A percentile compares a stretch with the other conserved stretches of the same genome.
These are phyloP conservation scores for Epistrophe eligans DNA, from an alignment of 2,888 invertebrate genomes.

Conservation along the genomic window DNA sequence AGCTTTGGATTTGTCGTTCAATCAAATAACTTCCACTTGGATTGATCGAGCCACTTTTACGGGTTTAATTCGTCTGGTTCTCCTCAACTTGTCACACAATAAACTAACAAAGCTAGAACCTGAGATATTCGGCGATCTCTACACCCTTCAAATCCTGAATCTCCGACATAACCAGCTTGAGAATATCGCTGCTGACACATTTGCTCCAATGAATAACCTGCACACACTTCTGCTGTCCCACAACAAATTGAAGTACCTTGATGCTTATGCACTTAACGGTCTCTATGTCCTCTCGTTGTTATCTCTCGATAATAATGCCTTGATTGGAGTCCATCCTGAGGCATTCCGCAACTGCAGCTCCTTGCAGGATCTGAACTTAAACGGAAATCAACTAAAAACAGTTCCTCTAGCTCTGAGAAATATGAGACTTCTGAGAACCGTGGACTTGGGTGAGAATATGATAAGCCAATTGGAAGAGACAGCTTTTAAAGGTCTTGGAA, in stretches of 20 bases:
- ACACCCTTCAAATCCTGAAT: slow-evolving; percentile 93
- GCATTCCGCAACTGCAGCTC: slow-evolving; percentile 96
- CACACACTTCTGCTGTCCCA: slow-evolving; percentile 94
- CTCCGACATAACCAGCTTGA: slow-evolving; percentile 93
- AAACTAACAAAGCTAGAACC: slow-evolving; percentile 92
- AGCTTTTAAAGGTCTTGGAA: slow-evolving; percentile 92
- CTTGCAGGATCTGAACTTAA: slow-evolving; percentile 94
- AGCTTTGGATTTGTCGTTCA: slow-evolving; percentile 93
- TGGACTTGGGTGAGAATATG: slow-evolving; percentile 96
- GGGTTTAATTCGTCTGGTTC: slow-evolving; percentile 93
- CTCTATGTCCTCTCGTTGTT: slow-evolving; percentile 93
- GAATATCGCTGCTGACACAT: slow-evolving; percentile 93
- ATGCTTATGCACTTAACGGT: slow-evolving; percentile 94
- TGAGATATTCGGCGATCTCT: slow-evolving; percentile 93
- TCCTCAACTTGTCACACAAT: slow-evolving; percentile 94
- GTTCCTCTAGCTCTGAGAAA: slow-evolving; percentile 93
- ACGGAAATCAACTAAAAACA: slow-evolving; percentile 92
- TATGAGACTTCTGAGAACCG: slow-evolving; percentile 93
- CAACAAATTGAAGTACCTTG: slow-evolving; percentile 93
- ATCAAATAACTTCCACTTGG: slow-evolving; percentile 94
- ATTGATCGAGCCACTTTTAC: slow-evolving; percentile 93
- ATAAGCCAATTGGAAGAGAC: slow-evolving; percentile 92
- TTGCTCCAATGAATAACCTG: slow-evolving; percentile 95
- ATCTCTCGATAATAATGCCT: slow-evolving; percentile 93
- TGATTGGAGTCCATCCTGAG: slow-evolving; percentile 93